Base-by-base conservation (phyloP, 2,888 invertebrate species). In the Boloria selene region DNA sequence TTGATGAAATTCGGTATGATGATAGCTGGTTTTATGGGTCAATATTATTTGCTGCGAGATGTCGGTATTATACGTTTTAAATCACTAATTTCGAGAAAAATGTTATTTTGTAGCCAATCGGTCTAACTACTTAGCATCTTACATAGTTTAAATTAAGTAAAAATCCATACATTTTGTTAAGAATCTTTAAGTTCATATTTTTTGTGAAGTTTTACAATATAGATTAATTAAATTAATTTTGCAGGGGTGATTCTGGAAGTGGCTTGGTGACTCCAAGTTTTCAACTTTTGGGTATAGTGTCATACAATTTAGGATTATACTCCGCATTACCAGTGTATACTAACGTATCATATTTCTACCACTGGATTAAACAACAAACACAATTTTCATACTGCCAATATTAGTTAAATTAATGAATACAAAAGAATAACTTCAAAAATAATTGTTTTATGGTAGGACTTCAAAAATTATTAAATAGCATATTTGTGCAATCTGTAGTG, bases 171-270 rank as follows among this genome's bases (percentile, higher is more conserved):
- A 17, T 13, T 16, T 22, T 58, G 26, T 3, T 49, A 42, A 49
- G 22, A n/a, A 38, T 26, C 7, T 22, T 59, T 2, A 38, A 26
- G 13, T n/a, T 45, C 14, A 26, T 13, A 44, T 45, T 26, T 6
- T n/a, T 42, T 45, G 18, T 42, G n/a, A 31, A n/a, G n/a, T n/a
- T 26, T 52, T 31, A 13, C 10, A 47, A 4, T 14, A 53, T 0
- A 17, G 22, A n/a, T n/a, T 17, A 14, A 53, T 52, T 47, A 10
- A 52, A 49, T 53, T 49, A 44, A 62, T 67, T 68, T 68, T 80
- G 6, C 79, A 86, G 86, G 14, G 83, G 84, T 10, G 85, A 87
- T 67, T 86, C 84, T 0, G 83, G 86, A 13, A 79, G 82, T 67
- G 83, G 78, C 10, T 67, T 86, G 0, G 62, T 85, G 7, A 72